phyloP scores from a whole-genome alignment of 2,797 vertebrate genomes.

The Siniperca undulata region DNA sequence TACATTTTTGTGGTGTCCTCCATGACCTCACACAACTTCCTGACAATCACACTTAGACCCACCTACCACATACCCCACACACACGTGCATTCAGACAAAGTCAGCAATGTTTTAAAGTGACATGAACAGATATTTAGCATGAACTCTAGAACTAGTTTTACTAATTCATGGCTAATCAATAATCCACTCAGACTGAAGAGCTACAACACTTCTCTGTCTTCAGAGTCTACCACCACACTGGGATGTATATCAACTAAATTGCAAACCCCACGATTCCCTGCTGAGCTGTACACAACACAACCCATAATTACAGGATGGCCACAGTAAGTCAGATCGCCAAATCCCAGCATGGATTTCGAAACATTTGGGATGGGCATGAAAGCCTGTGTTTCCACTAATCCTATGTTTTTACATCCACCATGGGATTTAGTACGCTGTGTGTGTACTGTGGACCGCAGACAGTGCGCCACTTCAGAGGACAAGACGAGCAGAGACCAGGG shows the following conservation, averaged over 20 bases:
- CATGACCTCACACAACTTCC: not conserved
- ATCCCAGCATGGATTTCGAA: slow-evolving; percentile 65
- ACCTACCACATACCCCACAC: not conserved
- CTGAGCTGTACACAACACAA: slow-evolving; percentile 48
- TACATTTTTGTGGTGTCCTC: not conserved
- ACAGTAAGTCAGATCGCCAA: slow-evolving; percentile 50
- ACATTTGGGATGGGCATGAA: slow-evolving; percentile 59
- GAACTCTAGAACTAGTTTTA: too few relatives aligned
- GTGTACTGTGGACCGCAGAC: slow-evolving; percentile 38
- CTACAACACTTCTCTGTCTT: not conserved
- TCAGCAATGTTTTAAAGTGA: not conserved
- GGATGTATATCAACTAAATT: slow-evolving; percentile 35
- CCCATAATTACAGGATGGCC: slow-evolving; percentile 64
- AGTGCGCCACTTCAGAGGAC: slow-evolving; percentile 63
- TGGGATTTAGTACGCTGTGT: slow-evolving; percentile 47
- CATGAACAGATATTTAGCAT: not conserved
- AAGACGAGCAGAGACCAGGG: slow-evolving; percentile 42
- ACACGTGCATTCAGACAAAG: not conserved
- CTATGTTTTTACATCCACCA: slow-evolving; percentile 56
- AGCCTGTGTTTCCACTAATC: slow-evolving; percentile 69
- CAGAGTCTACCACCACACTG: not conserved
- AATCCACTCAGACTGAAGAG: not conserved
- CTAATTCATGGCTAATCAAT: not conserved
- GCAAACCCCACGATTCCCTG: slow-evolving; percentile 5
- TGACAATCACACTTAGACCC: not conserved